Percentiles rank a stretch among this genome's conserved stretches.
phyloP scores from a whole-genome alignment of 2,888 invertebrate species.

The Dyspetes luteomarginatus region DNA sequence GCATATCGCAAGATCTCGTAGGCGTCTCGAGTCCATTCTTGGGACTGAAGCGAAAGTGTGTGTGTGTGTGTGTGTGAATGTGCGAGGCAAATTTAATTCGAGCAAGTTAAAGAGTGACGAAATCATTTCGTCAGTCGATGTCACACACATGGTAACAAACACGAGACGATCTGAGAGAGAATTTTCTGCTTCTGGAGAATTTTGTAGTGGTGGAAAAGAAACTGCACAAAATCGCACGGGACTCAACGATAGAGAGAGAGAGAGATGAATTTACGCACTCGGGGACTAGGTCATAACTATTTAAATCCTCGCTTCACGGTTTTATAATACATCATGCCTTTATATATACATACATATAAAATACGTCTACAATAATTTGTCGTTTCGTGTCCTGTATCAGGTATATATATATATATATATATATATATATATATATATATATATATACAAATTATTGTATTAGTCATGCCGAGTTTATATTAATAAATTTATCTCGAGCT shows the following conservation, averaged over 20 bases:
- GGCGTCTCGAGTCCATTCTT: constrained; percentile 77
- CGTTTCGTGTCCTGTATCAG: neutral
- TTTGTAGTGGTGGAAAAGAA: constrained; percentile 63
- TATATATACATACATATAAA: constrained; percentile 13
- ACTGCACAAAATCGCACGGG: constrained; percentile 38
- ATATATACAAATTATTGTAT: constrained; percentile 80
- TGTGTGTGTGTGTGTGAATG: constrained; percentile 53
- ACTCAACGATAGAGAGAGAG: constrained; percentile 4
- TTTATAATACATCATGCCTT: constrained; percentile 4
- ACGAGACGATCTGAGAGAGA: constrained; percentile 11
- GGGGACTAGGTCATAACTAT: constrained; percentile 79
- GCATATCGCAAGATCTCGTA: constrained; percentile 66
- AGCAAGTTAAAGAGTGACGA: constrained; percentile 80
- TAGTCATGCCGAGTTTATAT: constrained; percentile 81
- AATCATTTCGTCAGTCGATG: constrained; percentile 78
- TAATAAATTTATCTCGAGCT: constrained; percentile 71
- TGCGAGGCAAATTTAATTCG: constrained; percentile 79
- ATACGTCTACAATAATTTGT: constrained; percentile 75
- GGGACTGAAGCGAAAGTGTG: constrained; percentile 67
- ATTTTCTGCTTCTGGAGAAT: constrained; percentile 30
- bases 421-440: constrained; percentile 52
- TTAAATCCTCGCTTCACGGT: constrained; percentile 75
- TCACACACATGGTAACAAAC: too few species aligned
- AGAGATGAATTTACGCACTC: constrained; percentile 32
- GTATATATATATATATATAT: constrained; percentile 18